Percentiles rank a stretch among this genome's conserved stretches.
Evolutionary conservation across 2,113 vertebrate species (phyloP).

Genomic region (Lepus timidus): DNA sequence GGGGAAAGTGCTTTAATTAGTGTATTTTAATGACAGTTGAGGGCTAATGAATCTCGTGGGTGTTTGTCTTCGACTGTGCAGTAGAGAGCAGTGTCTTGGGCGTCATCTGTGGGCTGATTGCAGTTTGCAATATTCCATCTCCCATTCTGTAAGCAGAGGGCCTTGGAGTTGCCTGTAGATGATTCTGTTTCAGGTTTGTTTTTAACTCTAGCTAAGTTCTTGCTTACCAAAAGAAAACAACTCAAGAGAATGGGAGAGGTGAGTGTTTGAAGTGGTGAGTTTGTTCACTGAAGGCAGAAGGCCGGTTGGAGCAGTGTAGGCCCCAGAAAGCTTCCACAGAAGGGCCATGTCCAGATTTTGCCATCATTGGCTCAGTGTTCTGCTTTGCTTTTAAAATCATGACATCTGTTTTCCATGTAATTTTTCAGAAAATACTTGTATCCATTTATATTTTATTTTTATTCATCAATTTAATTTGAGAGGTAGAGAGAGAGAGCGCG

Average conservation of each 20-base stretch:
- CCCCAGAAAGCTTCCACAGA: background rate
- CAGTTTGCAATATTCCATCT: background rate
- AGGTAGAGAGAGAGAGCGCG: too few relatives aligned
- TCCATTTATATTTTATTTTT: too few relatives aligned
- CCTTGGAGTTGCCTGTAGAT: background rate
- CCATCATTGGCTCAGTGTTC: background rate
- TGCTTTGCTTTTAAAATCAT: background rate
- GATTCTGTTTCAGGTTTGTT: background rate
- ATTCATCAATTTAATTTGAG: too few relatives aligned
- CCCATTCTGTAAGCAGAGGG: background rate
- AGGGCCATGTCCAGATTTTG: background rate
- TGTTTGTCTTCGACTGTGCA: constrained; percentile 49
- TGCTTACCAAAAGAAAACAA: constrained; percentile 15
- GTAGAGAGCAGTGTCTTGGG: background rate
- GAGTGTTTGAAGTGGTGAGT: background rate
- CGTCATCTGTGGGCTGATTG: background rate
- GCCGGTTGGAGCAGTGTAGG: background rate
- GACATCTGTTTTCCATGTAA: background rate
- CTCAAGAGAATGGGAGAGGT: background rate
- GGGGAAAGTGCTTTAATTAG: constrained; percentile 35
- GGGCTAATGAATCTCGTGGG: constrained; percentile 54
- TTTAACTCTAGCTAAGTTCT: constrained; percentile 35
- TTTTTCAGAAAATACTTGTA: constrained; percentile 42
- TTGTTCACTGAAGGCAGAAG: background rate
- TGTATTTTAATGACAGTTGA: constrained; percentile 42